phyloP scores from a whole-genome alignment of 2,113 vertebrate genomes.

The Hemichromis elongatus region DNA sequence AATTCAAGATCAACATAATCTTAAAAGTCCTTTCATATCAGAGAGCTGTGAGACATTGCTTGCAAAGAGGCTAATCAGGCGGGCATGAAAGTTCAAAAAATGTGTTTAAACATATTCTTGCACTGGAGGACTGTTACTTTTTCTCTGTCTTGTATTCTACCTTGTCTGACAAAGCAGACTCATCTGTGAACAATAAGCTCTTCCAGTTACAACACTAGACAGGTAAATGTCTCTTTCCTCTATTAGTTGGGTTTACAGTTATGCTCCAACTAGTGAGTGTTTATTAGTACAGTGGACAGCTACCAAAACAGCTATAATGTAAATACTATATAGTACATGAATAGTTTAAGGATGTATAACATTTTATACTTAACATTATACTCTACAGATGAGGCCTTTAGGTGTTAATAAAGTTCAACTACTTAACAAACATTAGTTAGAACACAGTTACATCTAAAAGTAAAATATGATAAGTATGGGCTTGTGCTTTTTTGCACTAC shows the following conservation, averaged over 20 bases:
- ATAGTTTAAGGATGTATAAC: constrained; percentile 32
- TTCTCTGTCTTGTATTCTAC: not conserved
- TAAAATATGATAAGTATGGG: not conserved
- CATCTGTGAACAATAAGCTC: constrained; percentile 40
- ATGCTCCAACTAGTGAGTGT: constrained; percentile 41
- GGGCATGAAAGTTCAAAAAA: constrained; percentile 53
- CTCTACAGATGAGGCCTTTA: not conserved
- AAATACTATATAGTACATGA: not conserved
- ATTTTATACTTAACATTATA: constrained; percentile 39
- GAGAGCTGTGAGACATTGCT: not conserved
- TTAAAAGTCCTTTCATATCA: no score
- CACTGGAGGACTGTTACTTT: constrained; percentile 23
- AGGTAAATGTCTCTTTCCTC: constrained; percentile 36
- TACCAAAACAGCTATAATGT: not conserved
- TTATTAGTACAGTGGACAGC: constrained; percentile 22
- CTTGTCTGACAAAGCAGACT: constrained; percentile 35
- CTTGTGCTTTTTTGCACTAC: not conserved
- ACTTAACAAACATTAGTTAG: not conserved
- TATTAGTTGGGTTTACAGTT: constrained; percentile 22
- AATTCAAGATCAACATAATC: constrained; percentile 48
- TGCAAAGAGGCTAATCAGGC: constrained; percentile 15
- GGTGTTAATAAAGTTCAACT: constrained; percentile 14
- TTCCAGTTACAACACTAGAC: constrained; percentile 64
- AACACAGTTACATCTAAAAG: not conserved
- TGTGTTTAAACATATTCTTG: constrained; percentile 38